Percentiles rank a stretch among this genome's conserved stretches.
phyloP scores from a whole-genome alignment of 2,113 vertebrate species.

The Chamaea fasciata region DNA sequence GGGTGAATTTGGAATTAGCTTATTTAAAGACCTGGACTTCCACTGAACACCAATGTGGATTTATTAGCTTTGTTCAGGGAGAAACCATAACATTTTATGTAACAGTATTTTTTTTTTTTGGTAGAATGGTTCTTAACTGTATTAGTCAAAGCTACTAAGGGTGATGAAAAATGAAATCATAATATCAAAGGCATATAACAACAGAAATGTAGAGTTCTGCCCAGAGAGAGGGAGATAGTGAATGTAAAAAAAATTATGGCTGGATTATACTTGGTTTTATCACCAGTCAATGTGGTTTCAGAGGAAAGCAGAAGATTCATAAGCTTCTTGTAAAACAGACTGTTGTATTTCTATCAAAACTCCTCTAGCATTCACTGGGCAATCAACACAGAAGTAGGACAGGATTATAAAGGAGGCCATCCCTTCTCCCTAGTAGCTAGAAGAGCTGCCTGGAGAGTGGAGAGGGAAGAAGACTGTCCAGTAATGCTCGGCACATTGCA shows the following conservation, averaged over 20 bases:
- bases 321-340: background rate
- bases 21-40: background rate
- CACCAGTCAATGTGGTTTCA: background rate
- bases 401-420: background rate
- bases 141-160: background rate
- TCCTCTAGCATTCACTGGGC: background rate
- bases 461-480: background rate
- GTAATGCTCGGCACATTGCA: background rate
- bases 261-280: background rate
- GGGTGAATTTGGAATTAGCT: background rate
- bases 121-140: background rate
- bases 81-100: background rate
- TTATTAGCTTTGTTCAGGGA: background rate
- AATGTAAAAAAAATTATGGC: background rate
- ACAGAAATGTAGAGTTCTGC: background rate
- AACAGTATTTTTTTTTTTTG: background rate
- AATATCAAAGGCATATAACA: background rate
- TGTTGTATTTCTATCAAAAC: background rate
- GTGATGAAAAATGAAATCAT: background rate
- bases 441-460: background rate
- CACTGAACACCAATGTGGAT: background rate
- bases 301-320: background rate
- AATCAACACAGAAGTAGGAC: background rate
- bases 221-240: background rate
- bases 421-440: background rate